Evolutionary conservation across 2,888 invertebrate species (phyloP).

Genomic region (Tachystola acroxantha): DNA sequence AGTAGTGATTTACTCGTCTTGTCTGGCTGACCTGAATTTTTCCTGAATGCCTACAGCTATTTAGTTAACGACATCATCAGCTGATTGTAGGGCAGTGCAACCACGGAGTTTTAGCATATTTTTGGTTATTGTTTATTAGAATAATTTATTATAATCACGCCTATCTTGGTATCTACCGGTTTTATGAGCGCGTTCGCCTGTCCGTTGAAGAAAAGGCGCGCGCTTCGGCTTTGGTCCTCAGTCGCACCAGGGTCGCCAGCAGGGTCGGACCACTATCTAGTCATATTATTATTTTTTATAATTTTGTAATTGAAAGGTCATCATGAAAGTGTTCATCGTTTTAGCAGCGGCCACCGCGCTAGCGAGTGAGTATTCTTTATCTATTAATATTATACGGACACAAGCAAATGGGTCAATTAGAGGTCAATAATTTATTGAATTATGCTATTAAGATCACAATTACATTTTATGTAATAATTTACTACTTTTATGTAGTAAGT

Average conservation of each 20-base stretch:
- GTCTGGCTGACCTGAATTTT: slow-evolving; percentile 1
- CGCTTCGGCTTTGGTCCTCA: slow-evolving; percentile 55
- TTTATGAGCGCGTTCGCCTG: slow-evolving; percentile 48
- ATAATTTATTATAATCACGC: slow-evolving; percentile 59
- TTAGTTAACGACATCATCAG: slow-evolving; percentile 22
- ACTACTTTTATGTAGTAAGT: no score
- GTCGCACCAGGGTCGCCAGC: slow-evolving; percentile 65
- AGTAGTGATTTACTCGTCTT: not conserved
- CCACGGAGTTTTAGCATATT: slow-evolving; percentile 36
- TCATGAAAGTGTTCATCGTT: slow-evolving; percentile 75
- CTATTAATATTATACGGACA: not conserved
- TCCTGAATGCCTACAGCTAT: not conserved
- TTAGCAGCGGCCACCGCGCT: slow-evolving; percentile 62
- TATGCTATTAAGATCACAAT: not conserved
- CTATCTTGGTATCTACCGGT: slow-evolving; percentile 69
- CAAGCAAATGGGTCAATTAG: no score
- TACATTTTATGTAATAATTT: no score
- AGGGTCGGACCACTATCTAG: slow-evolving; percentile 70
- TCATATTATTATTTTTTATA: slow-evolving; percentile 48
- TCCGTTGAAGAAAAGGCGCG: slow-evolving; percentile 71
- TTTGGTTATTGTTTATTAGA: slow-evolving; percentile 53
- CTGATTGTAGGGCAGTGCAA: slow-evolving; percentile 31
- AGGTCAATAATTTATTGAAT: not conserved
- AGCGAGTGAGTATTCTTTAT: slow-evolving; percentile 57
- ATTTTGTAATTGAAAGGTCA: slow-evolving; percentile 56